A percentile compares a stretch with the other conserved stretches of the same genome.
Conservation (phyloP, 2,797 vertebrate genomes). For the Peromyscus eremicus region DNA sequence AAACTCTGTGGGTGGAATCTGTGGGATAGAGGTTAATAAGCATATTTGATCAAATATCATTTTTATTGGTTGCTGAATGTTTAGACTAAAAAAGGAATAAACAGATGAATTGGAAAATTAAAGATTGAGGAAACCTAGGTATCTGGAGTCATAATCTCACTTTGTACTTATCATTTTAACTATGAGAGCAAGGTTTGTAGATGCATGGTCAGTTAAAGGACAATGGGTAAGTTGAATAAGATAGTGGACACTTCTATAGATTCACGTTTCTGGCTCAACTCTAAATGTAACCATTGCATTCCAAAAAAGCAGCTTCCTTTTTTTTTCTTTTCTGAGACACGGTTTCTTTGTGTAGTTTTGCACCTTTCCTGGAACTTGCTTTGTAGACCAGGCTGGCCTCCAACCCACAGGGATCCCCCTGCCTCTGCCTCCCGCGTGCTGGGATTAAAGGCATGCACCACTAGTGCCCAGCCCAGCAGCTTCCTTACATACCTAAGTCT, state of each 20-base stretch:
- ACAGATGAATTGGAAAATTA: background rate
- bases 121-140: background rate
- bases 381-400: too few species aligned
- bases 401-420: too few species aligned
- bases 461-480: too few species aligned
- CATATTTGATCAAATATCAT: background rate
- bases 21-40: background rate
- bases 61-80: background rate
- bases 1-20: background rate
- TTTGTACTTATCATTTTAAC: background rate
- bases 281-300: background rate
- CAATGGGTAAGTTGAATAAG: fast-evolving
- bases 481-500: background rate
- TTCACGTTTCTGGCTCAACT: background rate
- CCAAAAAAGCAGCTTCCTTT: background rate
- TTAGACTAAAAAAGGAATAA: background rate
- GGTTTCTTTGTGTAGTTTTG: too few species aligned
- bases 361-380: too few species aligned
- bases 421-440: too few species aligned
- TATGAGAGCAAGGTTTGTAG: background rate
- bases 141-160: background rate
- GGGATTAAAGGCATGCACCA: too few species aligned
- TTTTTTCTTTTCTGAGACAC: too few species aligned
- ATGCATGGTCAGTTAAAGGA: fast-evolving
- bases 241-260: background rate